Evolutionary conservation across 2,113 vertebrate genomes (phyloP).

Genomic region (Narcine bancroftii): DNA sequence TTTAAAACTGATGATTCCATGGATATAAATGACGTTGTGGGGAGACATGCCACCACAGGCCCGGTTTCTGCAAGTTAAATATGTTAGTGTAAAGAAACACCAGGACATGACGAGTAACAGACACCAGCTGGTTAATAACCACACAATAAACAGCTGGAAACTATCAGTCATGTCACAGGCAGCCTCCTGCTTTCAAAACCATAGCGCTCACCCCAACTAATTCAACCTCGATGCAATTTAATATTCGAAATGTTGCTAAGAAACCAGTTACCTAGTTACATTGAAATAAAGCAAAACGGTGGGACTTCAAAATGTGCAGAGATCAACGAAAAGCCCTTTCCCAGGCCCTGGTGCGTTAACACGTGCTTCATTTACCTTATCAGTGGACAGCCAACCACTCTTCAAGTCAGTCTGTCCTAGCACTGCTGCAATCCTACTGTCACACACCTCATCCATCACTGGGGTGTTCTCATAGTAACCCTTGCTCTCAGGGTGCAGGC

Average conservation of each 20-base stretch:
- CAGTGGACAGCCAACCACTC: slow-evolving; percentile 55
- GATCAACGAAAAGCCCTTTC: neutral
- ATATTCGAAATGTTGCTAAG: slow-evolving; percentile 39
- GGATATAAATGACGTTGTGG: neutral
- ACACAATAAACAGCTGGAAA: slow-evolving; percentile 50
- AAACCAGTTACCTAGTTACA: slow-evolving; percentile 37
- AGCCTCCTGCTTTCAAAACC: slow-evolving; percentile 38
- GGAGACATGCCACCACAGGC: slow-evolving; percentile 18
- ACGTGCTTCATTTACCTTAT: slow-evolving; percentile 65
- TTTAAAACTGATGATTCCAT: slow-evolving; percentile 1
- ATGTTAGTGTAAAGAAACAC: slow-evolving; percentile 3
- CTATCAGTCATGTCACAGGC: slow-evolving; percentile 42
- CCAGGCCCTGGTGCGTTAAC: neutral
- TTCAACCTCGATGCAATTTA: slow-evolving; percentile 42
- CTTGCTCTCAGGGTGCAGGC: slow-evolving; percentile 52
- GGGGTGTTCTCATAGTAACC: slow-evolving; percentile 55
- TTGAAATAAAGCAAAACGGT: neutral
- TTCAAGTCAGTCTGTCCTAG: slow-evolving; percentile 53
- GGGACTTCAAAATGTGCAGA: neutral
- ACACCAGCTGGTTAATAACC: slow-evolving; percentile 44
- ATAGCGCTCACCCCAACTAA: slow-evolving; percentile 43
- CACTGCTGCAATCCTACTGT: slow-evolving; percentile 44
- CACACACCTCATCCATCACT: slow-evolving; percentile 55
- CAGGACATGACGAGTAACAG: slow-evolving; percentile 37
- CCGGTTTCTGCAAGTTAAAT: slow-evolving; percentile 14